Evolutionary conservation across 2,797 vertebrate species (phyloP).

Genomic region (Alauda arvensis): DNA sequence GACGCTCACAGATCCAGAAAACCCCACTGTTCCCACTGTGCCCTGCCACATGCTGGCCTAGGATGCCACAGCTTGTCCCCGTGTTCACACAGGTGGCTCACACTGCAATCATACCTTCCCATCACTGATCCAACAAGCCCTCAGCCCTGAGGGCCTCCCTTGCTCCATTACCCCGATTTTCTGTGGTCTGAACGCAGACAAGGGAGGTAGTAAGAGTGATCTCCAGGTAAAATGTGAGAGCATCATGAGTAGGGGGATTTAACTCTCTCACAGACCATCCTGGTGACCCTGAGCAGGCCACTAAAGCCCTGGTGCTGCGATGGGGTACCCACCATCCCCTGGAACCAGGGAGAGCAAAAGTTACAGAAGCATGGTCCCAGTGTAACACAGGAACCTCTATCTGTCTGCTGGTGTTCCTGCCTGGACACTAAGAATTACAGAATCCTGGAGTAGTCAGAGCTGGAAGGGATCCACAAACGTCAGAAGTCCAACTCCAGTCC

Average conservation of each 20-base stretch:
- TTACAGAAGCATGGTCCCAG: background rate
- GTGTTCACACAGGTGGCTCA: fast-evolving
- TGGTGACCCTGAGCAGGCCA: background rate
- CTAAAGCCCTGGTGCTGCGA: background rate
- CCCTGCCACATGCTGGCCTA: background rate
- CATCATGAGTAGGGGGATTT: background rate
- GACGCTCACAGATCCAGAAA: background rate
- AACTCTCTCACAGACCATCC: background rate
- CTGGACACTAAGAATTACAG: background rate
- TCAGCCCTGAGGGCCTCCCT: background rate
- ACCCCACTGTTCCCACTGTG: background rate
- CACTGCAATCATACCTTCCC: background rate
- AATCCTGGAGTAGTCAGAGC: background rate
- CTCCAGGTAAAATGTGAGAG: background rate
- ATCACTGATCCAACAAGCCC: background rate
- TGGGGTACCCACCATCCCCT: background rate
- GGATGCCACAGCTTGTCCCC: background rate
- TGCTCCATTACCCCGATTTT: background rate
- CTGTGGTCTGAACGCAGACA: background rate
- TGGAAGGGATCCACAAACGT: background rate
- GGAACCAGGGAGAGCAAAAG: background rate
- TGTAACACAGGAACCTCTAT: background rate
- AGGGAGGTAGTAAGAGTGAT: background rate
- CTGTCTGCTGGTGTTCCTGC: background rate
- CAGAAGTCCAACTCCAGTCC: background rate